Evolutionary conservation across 2,888 invertebrate species (phyloP).

Genomic region (Spicauda simplicius): DNA sequence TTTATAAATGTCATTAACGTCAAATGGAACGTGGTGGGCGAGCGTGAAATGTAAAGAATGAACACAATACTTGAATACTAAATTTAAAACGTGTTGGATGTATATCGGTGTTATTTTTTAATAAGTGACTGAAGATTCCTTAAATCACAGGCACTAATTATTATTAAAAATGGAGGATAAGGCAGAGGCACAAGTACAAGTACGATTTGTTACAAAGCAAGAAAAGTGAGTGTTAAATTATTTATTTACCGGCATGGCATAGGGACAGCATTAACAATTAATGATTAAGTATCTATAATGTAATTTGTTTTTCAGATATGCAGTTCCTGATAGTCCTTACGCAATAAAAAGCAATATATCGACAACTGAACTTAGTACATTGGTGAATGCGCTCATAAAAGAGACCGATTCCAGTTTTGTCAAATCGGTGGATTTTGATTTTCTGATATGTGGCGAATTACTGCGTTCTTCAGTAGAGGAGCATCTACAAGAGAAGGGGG

Average conservation of each 20-base stretch:
- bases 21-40: too few species aligned
- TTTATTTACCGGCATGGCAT: not conserved
- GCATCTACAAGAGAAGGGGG: slow-evolving; percentile 90
- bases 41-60: too few species aligned
- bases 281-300: too few species aligned
- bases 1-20: too few species aligned
- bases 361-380: slow-evolving; percentile 88
- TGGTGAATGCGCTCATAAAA: slow-evolving; percentile 91
- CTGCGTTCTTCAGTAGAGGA: slow-evolving; percentile 89
- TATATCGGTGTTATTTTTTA: not conserved
- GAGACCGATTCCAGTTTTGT: slow-evolving; percentile 72
- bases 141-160: not conserved
- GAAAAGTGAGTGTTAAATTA: slow-evolving; percentile 86
- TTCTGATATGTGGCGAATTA: slow-evolving; percentile 93
- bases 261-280: too few species aligned
- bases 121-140: not conserved
- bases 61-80: too few species aligned
- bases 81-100: not conserved
- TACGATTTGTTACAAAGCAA: slow-evolving; percentile 92
- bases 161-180: slow-evolving; percentile 57
- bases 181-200: slow-evolving; percentile 88
- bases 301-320: slow-evolving; percentile 86
- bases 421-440: slow-evolving; percentile 91
- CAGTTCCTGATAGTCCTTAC: slow-evolving; percentile 93
- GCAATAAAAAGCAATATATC: slow-evolving; percentile 91